Conservation (phyloP, 2,797 vertebrate species). For the Scyliorhinus canicula region DNA sequence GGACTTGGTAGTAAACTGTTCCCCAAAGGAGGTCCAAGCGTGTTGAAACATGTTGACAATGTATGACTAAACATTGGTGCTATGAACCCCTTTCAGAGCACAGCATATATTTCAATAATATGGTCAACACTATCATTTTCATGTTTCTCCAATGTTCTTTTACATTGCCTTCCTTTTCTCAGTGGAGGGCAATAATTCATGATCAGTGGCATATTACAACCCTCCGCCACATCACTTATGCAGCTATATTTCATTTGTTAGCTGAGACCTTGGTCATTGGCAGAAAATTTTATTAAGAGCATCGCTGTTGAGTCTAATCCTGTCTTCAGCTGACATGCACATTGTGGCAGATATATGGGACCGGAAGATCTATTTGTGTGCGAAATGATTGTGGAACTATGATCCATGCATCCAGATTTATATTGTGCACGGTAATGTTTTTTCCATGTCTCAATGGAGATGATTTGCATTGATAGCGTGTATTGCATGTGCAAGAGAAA, state of each 20-base stretch:
- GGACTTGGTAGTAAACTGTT: neutral
- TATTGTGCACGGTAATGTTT: neutral
- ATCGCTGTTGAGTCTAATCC: neutral
- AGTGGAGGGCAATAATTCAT: neutral
- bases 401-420: neutral
- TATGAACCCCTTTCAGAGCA: neutral
- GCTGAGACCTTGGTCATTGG: neutral
- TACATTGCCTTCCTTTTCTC: neutral
- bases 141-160: neutral
- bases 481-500: neutral
- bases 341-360: neutral
- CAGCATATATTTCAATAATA: neutral
- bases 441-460: neutral
- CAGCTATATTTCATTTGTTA: neutral
- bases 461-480: neutral
- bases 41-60: neutral
- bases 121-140: neutral
- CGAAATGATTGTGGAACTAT: neutral
- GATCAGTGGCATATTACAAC: neutral
- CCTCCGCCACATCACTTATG: neutral
- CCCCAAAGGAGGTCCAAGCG: neutral
- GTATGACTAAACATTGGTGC: neutral
- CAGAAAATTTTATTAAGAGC: neutral
- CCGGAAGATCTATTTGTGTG: neutral
- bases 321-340: neutral